Conservation (phyloP, 1,140 invertebrate species). For the Hydropsyche tenuis region DNA sequence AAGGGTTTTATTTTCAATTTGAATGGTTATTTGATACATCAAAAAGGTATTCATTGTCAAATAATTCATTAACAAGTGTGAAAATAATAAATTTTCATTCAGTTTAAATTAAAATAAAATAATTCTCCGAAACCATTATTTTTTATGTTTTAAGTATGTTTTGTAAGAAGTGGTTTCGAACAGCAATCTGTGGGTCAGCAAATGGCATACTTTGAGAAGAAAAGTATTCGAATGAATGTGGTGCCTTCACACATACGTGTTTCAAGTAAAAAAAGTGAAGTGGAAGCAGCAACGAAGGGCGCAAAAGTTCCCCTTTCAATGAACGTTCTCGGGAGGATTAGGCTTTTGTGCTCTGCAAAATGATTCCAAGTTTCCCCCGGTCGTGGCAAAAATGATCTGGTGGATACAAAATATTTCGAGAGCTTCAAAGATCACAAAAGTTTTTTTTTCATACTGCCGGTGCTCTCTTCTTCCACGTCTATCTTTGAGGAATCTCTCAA, state of each 20-base stretch:
- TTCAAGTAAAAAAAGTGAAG: not conserved
- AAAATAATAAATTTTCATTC: too few relatives aligned
- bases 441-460: slow-evolving; percentile 28
- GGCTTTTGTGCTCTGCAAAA: slow-evolving; percentile 42
- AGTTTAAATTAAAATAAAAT: too few relatives aligned
- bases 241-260: too few relatives aligned
- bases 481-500: slow-evolving; percentile 20
- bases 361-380: slow-evolving; percentile 35
- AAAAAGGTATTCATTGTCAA: too few relatives aligned
- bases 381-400: slow-evolving; percentile 40
- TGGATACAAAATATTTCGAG: slow-evolving; percentile 44
- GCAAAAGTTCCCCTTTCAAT: slow-evolving; percentile 43
- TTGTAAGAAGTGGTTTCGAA: too few relatives aligned
- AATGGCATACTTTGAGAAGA: not conserved
- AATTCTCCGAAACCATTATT: too few relatives aligned
- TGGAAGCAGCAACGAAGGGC: not conserved
- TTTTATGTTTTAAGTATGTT: too few relatives aligned
- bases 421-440: slow-evolving; percentile 44
- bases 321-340: slow-evolving; percentile 43
- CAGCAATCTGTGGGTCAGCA: too few relatives aligned
- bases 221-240: slow-evolving; percentile 16
- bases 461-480: slow-evolving; percentile 15
- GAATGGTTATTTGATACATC: too few relatives aligned
- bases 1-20: too few relatives aligned
- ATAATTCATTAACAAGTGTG: too few relatives aligned